Evolutionary conservation across 2,113 vertebrate species (phyloP).

Genomic region (Alces alces): DNA sequence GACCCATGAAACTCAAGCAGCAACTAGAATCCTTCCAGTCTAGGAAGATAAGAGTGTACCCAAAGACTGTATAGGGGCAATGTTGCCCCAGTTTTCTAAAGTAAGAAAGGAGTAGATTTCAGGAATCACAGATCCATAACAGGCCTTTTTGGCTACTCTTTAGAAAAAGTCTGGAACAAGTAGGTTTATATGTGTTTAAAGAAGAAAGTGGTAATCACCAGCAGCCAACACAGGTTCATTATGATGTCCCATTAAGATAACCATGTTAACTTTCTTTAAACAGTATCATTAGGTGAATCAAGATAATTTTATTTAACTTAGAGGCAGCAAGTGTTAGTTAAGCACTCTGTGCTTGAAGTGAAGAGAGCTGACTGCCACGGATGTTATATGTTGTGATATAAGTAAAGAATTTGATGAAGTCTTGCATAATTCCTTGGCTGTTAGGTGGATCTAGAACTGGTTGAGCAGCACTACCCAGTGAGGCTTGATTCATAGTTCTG

Average conservation of each 20-base stretch:
- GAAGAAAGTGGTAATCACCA: neutral
- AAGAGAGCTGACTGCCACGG: neutral
- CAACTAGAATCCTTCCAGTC: neutral
- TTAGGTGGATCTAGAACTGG: neutral
- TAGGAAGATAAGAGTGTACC: neutral
- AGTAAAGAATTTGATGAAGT: neutral
- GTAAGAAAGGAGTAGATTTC: neutral
- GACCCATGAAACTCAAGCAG: neutral
- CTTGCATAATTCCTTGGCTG: neutral
- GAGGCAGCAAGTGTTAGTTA: neutral
- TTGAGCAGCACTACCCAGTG: neutral
- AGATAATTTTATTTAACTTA: neutral
- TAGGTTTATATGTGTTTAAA: neutral
- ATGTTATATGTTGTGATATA: neutral
- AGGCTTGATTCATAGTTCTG: neutral
- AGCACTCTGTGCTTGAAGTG: neutral
- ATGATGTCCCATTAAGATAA: neutral
- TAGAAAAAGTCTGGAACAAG: neutral
- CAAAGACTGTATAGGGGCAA: neutral
- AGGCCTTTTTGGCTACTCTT: neutral
- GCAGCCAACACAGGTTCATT: neutral
- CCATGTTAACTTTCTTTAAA: neutral
- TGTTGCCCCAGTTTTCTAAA: neutral
- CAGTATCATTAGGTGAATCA: neutral
- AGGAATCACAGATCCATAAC: neutral